These are phyloP conservation scores for Chouioia cunea DNA, from an alignment of 2,888 invertebrate species.

Conservation along the genomic window DNA sequence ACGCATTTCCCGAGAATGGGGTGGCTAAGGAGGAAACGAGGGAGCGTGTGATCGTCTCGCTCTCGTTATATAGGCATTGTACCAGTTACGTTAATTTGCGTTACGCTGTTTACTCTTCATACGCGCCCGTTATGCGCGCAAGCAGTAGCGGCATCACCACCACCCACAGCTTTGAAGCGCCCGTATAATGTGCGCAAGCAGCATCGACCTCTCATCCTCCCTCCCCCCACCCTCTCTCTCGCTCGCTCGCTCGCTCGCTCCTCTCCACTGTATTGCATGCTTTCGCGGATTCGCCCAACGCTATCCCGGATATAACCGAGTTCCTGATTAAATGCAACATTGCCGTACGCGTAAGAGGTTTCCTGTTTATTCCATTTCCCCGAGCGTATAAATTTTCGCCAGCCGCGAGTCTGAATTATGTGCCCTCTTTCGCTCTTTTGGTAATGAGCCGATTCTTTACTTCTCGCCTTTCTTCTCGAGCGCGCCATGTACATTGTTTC, in stretches of 20 bases:
- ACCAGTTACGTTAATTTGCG: conserved; percentile 51
- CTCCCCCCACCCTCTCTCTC: conserved; percentile 3
- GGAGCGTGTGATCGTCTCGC: not conserved
- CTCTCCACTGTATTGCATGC: conserved; percentile 2
- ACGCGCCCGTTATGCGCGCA: conserved; percentile 37
- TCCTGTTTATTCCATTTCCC: conserved; percentile 42
- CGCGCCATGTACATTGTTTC: conserved; percentile 20
- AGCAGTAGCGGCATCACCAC: conserved; percentile 24
- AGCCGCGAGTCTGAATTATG: conserved; percentile 29
- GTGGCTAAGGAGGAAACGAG: not conserved
- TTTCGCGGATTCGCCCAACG: not conserved
- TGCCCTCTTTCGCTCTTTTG: conserved; percentile 22
- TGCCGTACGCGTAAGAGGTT: conserved; percentile 38
- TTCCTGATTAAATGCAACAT: conserved; percentile 48
- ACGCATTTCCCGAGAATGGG: conserved; percentile 45
- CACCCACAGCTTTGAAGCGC: conserved; percentile 32
- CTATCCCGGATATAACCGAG: conserved; percentile 41
- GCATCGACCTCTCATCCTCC: conserved; percentile 23
- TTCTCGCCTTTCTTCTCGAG: not conserved
- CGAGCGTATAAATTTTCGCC: conserved; percentile 35
- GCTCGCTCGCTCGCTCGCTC: conserved; percentile 7
- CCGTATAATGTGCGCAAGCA: conserved; percentile 38
- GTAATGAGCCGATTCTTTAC: conserved; percentile 22
- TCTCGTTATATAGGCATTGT: conserved; percentile 48
- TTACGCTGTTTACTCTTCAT: conserved; percentile 49